Evolutionary conservation across 2,888 invertebrate genomes (phyloP), one percentile per base, ranked within the genome.

Genomic region (Caenorhabditis virilis): DNA sequence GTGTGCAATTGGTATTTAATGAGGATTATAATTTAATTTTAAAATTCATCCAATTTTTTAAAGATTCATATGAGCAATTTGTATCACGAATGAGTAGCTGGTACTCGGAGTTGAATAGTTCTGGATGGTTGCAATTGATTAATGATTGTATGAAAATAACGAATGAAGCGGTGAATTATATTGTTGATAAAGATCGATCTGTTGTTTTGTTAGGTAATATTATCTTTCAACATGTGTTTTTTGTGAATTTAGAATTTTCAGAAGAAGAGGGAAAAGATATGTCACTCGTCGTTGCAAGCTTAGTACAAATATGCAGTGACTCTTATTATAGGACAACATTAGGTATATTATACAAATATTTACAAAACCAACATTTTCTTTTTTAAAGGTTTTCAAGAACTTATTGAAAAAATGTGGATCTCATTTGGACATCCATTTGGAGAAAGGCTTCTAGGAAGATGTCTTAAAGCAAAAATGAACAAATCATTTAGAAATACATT

Each of bases 221-320:
- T 27, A 18, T 13, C 27, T 4, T 18, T 18, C 9, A 20, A 27
- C 7, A 6, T 18, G n/a, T n/a, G n/a, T n/a, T n/a, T 45, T 9
- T 41, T 25, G 13, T 46, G 4, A 9, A 36, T 16, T 15, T 16
- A 18, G 26, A 26, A 5, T 38, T 20, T 64, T 53, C 61, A 69
- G 73, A 74, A 22, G 90, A 91, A 79, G 92, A 92, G 20, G 70
- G 68, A 2, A 89, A 92, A 72, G 95, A 95, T 85, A 87, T 92
- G 84, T 90, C 91, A 82, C 91, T 93, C 72, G 88, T 93, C 45
- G 73, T 85, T 18, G 91, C 93, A 49, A 90, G 91, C 78, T 86
- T 97, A 61, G 89, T 90, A 15, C 95, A 95, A 86, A 85, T 95
- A 50, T 86, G 94, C 45, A 84, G 93, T 56, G 95, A 95, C 87